Evolutionary conservation across 2,113 vertebrate species (phyloP), one percentile per base, ranked within the genome.

Genomic region (Stigmatopora nigra): DNA sequence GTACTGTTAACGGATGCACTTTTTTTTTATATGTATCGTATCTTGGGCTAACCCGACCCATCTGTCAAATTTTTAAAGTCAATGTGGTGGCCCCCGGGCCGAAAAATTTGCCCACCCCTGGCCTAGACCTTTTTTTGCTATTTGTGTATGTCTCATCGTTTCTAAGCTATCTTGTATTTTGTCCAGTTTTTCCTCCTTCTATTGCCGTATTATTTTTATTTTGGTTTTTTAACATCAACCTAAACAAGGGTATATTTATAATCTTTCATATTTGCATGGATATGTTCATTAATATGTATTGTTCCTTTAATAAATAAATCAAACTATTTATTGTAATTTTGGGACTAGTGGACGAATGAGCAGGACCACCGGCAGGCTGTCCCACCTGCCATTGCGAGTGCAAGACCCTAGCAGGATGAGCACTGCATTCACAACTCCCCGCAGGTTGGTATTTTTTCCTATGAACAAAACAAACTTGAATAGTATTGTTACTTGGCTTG

Each of bases 341-440:
- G 17, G 69, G 14, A 68, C 3, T 48, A 88, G 87, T 7, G 77
- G 69, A 35, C 84, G 92, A 83, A 78, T 92, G 93, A 52, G 86
- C 77, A 2, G 91, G 84, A 80, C 61, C 14, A 83, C 82, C 52
- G 83, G 86, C 70, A 89, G 93, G 64, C 91, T 83, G 0, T 93
- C 94, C 0, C 88, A 94, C 53, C 83, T 92, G 82, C 91, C 93
- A 0, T 77, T 94, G 82, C 87, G 96, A 61, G 91, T 94, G n/a
- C 91, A 91, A 41, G 94, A 96, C 75, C 84, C 1, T 68, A 92
- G 92, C 87, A 93, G 93, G 78, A 92, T 88, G 79, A 93, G 92
- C 61, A 89, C 92, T 69, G 78, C 88, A 13, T 93, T 93, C 0
- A 87, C 92, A 2, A 98, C 96, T 0, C 96, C 96, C 19, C 92